These are phyloP conservation scores for Cyclophora albipunctata DNA, from an alignment of 2,888 invertebrate species.

Conservation along the genomic window DNA sequence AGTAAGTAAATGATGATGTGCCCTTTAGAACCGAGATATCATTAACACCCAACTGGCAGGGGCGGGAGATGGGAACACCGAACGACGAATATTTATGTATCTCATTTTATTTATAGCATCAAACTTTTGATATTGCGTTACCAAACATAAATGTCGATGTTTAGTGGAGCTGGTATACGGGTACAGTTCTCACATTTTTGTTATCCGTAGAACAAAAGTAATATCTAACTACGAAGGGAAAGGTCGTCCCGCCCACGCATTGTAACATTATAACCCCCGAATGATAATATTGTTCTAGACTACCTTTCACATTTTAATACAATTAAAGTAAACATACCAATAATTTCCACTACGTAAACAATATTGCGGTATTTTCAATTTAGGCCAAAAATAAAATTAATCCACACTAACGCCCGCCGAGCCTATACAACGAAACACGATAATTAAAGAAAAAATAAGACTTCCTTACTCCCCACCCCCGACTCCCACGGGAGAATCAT, in stretches of 20 bases:
- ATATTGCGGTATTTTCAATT: slow-evolving; percentile 1
- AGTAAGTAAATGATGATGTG: slow-evolving; percentile 74
- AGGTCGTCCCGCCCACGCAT: too few relatives aligned
- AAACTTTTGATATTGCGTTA: too few relatives aligned
- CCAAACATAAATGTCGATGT: too few relatives aligned
- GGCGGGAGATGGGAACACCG: slow-evolving; percentile 13
- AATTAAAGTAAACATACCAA: neutral
- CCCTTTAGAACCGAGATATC: slow-evolving; percentile 72
- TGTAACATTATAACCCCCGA: too few relatives aligned
- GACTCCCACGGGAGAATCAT: slow-evolving; percentile 69
- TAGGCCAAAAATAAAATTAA: slow-evolving; percentile 8
- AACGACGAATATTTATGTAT: too few relatives aligned
- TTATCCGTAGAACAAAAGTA: too few relatives aligned
- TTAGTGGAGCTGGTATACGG: too few relatives aligned
- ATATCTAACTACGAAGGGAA: too few relatives aligned
- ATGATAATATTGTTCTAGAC: too few relatives aligned
- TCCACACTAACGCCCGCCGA: slow-evolving; percentile 28
- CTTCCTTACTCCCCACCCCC: slow-evolving; percentile 33
- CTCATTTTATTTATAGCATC: too few relatives aligned
- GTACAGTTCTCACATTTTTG: too few relatives aligned
- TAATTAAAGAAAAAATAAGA: slow-evolving; percentile 52
- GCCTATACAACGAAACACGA: slow-evolving; percentile 32
- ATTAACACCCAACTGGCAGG: slow-evolving; percentile 51
- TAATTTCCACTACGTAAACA: slow-evolving; percentile 6
- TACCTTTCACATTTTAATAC: too few relatives aligned